Percentiles rank a stretch among this genome's conserved stretches.
Conservation (phyloP, 1,140 invertebrate genomes). For the Aplysia californica region DNA sequence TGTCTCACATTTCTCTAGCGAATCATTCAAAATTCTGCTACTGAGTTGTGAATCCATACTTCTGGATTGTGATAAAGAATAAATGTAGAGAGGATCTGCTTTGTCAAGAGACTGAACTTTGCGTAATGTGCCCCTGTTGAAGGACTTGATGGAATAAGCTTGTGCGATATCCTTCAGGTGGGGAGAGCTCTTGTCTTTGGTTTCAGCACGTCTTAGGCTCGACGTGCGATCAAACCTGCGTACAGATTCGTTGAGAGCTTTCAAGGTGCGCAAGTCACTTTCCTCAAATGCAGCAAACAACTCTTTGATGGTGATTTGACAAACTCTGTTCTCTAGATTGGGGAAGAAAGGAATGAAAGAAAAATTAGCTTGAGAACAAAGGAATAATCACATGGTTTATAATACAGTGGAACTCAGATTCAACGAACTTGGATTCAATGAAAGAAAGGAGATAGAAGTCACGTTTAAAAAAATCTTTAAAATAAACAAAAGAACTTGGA, state of each 20-base stretch:
- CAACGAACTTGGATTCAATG: neutral
- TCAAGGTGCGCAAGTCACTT: slow-evolving; percentile 38
- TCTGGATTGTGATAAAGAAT: slow-evolving; percentile 27
- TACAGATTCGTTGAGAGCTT: slow-evolving; percentile 38
- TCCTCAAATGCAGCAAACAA: slow-evolving; percentile 52
- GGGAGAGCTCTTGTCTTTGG: slow-evolving; percentile 33
- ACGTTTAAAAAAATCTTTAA: neutral
- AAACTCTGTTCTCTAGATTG: neutral
- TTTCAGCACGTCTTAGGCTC: slow-evolving; percentile 36
- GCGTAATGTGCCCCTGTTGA: slow-evolving; percentile 36
- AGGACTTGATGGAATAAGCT: slow-evolving; percentile 39
- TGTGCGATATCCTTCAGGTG: slow-evolving; percentile 25
- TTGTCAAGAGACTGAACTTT: slow-evolving; percentile 35
- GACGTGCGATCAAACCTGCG: slow-evolving; percentile 35
- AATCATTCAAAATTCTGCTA: too few species aligned
- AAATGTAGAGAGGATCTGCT: slow-evolving; percentile 43
- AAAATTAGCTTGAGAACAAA: too few species aligned
- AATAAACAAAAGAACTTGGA: neutral
- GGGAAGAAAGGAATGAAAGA: too few species aligned
- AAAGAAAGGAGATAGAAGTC: neutral
- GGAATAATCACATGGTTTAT: neutral
- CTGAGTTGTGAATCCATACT: neutral
- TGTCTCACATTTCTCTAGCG: too few species aligned
- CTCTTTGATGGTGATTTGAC: slow-evolving; percentile 33
- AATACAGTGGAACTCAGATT: neutral